Conservation (phyloP, 64 coral and sea anemone genomes). For the Dendronephthya gigantea region DNA sequence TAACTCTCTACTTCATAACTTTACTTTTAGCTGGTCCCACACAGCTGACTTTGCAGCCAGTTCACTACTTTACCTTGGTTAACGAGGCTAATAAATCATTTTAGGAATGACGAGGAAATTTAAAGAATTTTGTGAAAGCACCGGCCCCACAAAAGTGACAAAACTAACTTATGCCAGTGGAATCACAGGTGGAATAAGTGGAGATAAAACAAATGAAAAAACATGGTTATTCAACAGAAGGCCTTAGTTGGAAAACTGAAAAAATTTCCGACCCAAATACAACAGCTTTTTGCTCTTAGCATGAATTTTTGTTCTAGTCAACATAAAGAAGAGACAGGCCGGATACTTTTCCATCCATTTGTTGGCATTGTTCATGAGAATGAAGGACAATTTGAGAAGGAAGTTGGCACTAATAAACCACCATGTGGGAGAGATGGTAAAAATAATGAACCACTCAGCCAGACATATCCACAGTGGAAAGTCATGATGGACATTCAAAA, state of each 20-base stretch:
- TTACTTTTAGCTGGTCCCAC: too few relatives aligned
- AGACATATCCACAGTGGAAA: constrained; percentile 13
- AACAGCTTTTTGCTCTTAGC: background rate
- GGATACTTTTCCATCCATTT: background rate
- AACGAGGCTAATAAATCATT: too few relatives aligned
- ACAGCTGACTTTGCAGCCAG: too few relatives aligned
- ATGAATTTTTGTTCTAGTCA: background rate
- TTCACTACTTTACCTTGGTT: too few relatives aligned
- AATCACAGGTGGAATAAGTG: background rate
- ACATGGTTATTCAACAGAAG: background rate
- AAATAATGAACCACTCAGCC: background rate
- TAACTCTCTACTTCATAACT: too few relatives aligned
- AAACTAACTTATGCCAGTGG: background rate
- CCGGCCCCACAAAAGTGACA: too few relatives aligned
- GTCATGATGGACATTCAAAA: background rate
- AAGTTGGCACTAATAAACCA: background rate
- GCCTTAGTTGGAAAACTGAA: background rate
- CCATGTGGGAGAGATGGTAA: background rate
- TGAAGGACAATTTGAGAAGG: background rate
- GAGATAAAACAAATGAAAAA: too few relatives aligned
- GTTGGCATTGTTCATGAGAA: background rate
- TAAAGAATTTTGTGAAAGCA: too few relatives aligned
- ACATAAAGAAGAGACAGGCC: too few relatives aligned
- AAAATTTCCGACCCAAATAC: background rate
- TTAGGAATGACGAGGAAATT: too few relatives aligned